These are phyloP conservation scores for Patella depressa DNA, from an alignment of 2,888 invertebrate species.

Conservation along the genomic window DNA sequence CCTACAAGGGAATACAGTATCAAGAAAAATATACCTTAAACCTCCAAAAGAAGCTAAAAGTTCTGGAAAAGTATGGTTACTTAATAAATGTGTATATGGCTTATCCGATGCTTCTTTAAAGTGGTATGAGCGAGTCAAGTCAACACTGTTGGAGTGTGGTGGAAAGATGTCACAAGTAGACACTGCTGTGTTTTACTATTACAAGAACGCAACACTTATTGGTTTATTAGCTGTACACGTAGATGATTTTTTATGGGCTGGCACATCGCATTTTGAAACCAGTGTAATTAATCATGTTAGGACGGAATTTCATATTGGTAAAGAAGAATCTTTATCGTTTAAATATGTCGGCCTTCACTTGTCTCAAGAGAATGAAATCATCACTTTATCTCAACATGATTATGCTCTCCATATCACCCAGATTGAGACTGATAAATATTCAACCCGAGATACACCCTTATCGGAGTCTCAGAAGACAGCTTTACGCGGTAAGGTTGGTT, in stretches of 20 bases:
- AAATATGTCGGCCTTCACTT: too few species aligned
- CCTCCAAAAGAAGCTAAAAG: constrained; percentile 11
- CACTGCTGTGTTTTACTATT: constrained; percentile 5
- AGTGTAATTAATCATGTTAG: constrained; percentile 15
- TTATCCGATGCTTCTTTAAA: constrained; percentile 18
- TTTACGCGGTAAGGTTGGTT: constrained; percentile 6
- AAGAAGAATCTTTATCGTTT: too few species aligned
- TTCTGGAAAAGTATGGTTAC: constrained; percentile 12
- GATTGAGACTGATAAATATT: too few species aligned
- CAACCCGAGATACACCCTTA: too few species aligned
- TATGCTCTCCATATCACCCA: too few species aligned
- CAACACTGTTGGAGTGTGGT: not conserved
- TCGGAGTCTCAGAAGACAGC: too few species aligned
- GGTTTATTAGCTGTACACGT: too few species aligned
- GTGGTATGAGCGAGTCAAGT: constrained; percentile 16
- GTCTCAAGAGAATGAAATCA: too few species aligned
- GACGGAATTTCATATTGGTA: constrained; percentile 17
- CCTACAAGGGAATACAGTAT: constrained; percentile 13
- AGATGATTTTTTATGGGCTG: too few species aligned
- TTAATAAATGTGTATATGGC: constrained; percentile 18
- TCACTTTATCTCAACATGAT: too few species aligned
- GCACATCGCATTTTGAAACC: constrained; percentile 9
- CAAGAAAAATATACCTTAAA: not conserved
- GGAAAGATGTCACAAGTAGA: constrained; percentile 12
- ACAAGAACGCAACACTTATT: too few species aligned